phyloP scores from a whole-genome alignment of 2,888 invertebrate genomes.

The Elegia similella region DNA sequence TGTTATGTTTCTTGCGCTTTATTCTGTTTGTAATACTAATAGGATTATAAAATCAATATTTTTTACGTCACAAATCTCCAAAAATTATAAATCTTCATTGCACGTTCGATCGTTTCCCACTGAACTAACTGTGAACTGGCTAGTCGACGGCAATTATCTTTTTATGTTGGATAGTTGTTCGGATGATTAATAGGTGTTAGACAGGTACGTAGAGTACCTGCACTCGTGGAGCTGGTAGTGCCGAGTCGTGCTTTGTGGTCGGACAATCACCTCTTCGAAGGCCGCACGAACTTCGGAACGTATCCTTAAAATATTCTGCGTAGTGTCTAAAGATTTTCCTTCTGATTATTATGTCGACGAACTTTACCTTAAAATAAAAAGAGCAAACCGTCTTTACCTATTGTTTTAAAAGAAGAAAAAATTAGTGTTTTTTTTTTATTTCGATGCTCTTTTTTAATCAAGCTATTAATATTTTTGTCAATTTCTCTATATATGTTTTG shows the following conservation, averaged over 20 bases:
- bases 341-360: not conserved
- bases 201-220: conserved; percentile 24
- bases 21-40: no score
- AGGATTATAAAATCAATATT: no score
- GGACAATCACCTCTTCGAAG: conserved; percentile 56
- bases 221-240: conserved; percentile 21
- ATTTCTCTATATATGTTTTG: no score
- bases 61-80: not conserved
- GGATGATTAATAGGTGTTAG: conserved; percentile 27
- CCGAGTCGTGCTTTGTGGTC: conserved; percentile 40
- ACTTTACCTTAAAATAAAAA: no score
- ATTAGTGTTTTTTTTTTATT: no score
- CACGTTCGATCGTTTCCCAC: not conserved
- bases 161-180: conserved; percentile 23
- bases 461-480: no score
- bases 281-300: conserved; percentile 30
- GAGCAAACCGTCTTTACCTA: no score
- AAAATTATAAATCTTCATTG: not conserved
- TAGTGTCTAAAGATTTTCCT: not conserved
- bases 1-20: no score
- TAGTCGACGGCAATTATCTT: conserved; percentile 23
- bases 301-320: conserved; percentile 17
- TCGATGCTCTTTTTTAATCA: no score
- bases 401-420: no score
- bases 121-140: conserved; percentile 7